Base-by-base conservation (phyloP, 2,888 invertebrate species). In the Phrixothrix hirtus region DNA sequence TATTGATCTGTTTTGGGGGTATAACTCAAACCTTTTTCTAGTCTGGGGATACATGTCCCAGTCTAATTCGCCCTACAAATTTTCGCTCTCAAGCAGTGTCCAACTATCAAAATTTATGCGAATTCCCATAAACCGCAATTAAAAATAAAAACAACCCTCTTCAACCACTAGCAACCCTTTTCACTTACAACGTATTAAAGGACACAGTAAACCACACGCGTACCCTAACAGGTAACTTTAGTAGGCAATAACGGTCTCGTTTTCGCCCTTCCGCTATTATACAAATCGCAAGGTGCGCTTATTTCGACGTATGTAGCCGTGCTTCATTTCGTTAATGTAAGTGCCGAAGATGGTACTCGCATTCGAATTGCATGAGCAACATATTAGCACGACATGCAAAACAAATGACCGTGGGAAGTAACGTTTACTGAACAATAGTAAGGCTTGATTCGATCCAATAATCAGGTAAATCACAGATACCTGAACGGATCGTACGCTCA, bases 361-460 rank as follows among this genome's bases (percentile, higher is more conserved):
- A 21, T 21, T 21, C 21, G 43, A 43, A 43, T 11, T 15, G 10
- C 30, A 30, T 30, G 27, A 49, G 12, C 29, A 51, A 61, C 62
- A 63, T 62, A 66, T 66, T 63, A 63, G 60, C 64, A 66, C 68
- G 68, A 69, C 67, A 69, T 70, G 70, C 69, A 68, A 70, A 70
- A 70, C 67, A 67, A 68, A 69, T 66, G 68, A 69, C 67, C 70
- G 71, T 71, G 71, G 70, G 71, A 71, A 71, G 68, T 62, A 65
- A 59, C 67, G 66, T 68, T 69, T 68, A 66, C 65, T 59, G 64
- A 67, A 70, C 68, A 68, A 69, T 69, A 67, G 65, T 59, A 58
- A 62, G 7, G 55, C 55, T 64, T 65, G 71, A 71, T 70, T 60
- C 71, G 71, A 72, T 71, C 69, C 71, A 71, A 71, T 72, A 72